Base-by-base conservation (phyloP, 2,113 vertebrate genomes). In the Rhizomys pruinosus region DNA sequence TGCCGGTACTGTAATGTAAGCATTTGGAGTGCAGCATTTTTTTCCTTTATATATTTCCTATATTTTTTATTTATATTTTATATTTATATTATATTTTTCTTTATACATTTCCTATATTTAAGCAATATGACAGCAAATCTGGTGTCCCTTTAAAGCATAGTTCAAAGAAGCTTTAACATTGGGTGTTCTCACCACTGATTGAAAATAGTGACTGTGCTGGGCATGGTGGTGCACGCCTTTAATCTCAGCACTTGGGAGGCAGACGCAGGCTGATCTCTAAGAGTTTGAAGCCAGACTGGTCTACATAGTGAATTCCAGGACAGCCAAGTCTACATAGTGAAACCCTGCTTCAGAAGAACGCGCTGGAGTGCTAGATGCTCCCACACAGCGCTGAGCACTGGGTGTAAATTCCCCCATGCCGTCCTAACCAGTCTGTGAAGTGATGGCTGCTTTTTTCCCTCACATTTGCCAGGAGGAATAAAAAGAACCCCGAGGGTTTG, bases 41-140 rank as follows among this genome's bases (percentile, higher is more conserved):
- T 91, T n/a, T n/a, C n/a, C 64, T n/a, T 78, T 9, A 55, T 93
- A n/a, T 6, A 32, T 92, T 88, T 91, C 32, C 80, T 94, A 1
- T 84, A 55, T 44, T 52, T 89, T n/a, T n/a, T n/a, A n/a, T n/a
- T n/a, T n/a, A n/a, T n/a, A n/a, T n/a, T n/a, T n/a, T n/a, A n/a
- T n/a, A n/a, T n/a, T n/a, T n/a, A n/a, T n/a, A n/a, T n/a, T n/a
- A n/a, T n/a, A n/a, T n/a, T 72, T 19, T 44, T 61, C 64, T n/a
- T 78, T 9, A 55, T 93, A n/a, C 7, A 32, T 92, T 88, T 91
- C 32, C 80, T 94, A 1, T 84, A 55, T 44, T 52, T 89, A 86
- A 86, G 20, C 29, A 91, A 42, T 68, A 37, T 79, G 20, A 47
- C 42, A 77, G n/a, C 37, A 78, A 92, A 44, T 39, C 47, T 55